phyloP scores from a whole-genome alignment of 2,888 invertebrate species.

The Arenicola marina region DNA sequence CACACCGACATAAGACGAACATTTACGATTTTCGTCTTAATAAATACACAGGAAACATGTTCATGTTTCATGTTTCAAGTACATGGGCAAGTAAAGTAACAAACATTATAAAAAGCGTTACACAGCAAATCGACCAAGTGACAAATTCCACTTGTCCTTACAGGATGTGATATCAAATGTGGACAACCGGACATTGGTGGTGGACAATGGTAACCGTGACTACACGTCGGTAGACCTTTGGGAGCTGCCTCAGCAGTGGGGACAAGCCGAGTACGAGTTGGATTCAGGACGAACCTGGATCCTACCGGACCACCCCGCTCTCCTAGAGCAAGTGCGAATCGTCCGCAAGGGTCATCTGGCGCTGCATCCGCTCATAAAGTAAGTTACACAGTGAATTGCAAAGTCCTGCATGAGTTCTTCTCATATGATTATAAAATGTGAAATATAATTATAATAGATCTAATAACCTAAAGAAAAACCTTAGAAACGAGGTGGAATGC shows the following conservation, averaged over 20 bases:
- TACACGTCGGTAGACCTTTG: too few species aligned
- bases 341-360: slow-evolving; percentile 38
- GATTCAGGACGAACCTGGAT: slow-evolving; percentile 41
- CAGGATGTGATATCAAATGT: slow-evolving; percentile 33
- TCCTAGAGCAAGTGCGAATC: slow-evolving; percentile 36
- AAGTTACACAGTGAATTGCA: too few species aligned
- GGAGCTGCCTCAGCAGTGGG: background rate
- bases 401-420: too few species aligned
- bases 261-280: slow-evolving; percentile 8
- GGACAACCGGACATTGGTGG: slow-evolving; percentile 39
- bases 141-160: background rate
- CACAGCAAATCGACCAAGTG: background rate
- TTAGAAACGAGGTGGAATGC: too few species aligned
- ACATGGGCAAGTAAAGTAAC: too few species aligned
- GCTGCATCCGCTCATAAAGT: slow-evolving; percentile 32
- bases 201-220: slow-evolving; percentile 35
- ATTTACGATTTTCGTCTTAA: too few species aligned
- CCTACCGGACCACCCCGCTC: slow-evolving; percentile 17
- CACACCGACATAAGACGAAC: too few species aligned
- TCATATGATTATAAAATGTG: too few species aligned
- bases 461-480: too few species aligned
- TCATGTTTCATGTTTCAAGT: too few species aligned
- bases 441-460: too few species aligned
- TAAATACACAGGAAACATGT: too few species aligned
- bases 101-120: background rate